Conservation (phyloP, 2,113 vertebrate species). For the Daphoenositta chrysoptera region DNA sequence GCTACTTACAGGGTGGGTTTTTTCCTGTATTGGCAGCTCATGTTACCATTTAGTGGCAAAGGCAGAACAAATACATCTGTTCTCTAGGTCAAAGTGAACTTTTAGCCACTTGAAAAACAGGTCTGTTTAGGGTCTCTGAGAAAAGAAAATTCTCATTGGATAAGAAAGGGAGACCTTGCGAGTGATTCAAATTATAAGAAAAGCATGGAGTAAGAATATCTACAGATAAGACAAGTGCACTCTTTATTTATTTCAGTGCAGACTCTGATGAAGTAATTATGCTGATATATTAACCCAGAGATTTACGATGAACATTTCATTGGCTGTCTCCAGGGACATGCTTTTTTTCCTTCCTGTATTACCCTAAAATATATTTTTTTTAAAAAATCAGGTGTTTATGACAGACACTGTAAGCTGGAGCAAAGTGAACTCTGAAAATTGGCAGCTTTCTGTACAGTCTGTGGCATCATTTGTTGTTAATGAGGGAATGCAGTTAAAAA, state of each 20-base stretch:
- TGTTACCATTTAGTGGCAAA: neutral
- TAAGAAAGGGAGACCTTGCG: neutral
- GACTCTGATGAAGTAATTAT: neutral
- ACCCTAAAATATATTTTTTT: neutral
- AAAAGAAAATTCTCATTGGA: neutral
- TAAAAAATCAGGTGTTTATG: neutral
- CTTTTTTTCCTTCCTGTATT: neutral
- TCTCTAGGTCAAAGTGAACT: neutral
- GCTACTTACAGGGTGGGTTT: neutral
- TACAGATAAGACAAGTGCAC: neutral
- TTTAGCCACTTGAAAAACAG: neutral
- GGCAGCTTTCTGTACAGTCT: neutral
- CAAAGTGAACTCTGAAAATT: neutral
- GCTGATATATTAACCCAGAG: neutral
- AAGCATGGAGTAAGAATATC: neutral
- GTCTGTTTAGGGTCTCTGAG: neutral
- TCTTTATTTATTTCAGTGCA: neutral
- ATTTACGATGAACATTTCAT: neutral
- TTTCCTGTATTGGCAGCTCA: neutral
- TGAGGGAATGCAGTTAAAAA: constrained; percentile 1
- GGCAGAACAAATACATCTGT: neutral
- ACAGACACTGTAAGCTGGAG: neutral
- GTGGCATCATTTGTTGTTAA: constrained; percentile 27
- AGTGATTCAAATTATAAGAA: neutral
- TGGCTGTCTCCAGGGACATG: neutral